phyloP scores from a whole-genome alignment of 1,140 invertebrate species.

The Centruroides sculpturatus region DNA sequence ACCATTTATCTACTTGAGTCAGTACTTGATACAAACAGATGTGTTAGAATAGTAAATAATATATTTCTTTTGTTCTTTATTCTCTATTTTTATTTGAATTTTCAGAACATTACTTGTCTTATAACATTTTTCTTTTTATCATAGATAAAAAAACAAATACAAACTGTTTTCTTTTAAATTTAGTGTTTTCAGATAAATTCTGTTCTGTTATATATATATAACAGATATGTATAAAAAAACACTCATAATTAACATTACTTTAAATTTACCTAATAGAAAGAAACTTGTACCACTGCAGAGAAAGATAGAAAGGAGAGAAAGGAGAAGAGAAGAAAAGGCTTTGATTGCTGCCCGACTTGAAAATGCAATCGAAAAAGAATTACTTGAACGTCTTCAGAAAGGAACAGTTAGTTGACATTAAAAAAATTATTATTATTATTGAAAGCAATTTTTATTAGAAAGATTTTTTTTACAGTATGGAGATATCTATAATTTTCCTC shows the following conservation, averaged over 20 bases:
- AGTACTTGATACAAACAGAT: too few species aligned
- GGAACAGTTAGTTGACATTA: conserved; percentile 53
- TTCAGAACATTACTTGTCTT: too few species aligned
- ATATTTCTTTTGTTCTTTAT: too few species aligned
- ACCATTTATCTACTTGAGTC: too few species aligned
- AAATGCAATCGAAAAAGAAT: conserved; percentile 88
- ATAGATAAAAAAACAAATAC: too few species aligned
- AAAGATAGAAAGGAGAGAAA: conserved; percentile 88
- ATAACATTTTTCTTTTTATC: too few species aligned
- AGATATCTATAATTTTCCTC: conserved; percentile 92
- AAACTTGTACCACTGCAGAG: conserved; percentile 81
- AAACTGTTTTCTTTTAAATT: too few species aligned
- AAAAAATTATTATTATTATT: not conserved
- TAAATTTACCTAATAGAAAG: conserved; percentile 42
- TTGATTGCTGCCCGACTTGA: conserved; percentile 88
- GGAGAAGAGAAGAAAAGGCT: conserved; percentile 87
- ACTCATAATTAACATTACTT: conserved; percentile 21
- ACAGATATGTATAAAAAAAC: not conserved
- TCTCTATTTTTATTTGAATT: too few species aligned
- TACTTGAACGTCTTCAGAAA: conserved; percentile 82
- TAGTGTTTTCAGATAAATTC: too few species aligned
- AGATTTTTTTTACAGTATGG: conserved; percentile 51
- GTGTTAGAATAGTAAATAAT: too few species aligned
- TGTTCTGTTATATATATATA: too few species aligned
- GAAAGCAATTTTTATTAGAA: not conserved